A percentile compares a stretch with the other conserved stretches of the same genome.
These are phyloP conservation scores for Lepidonotus clava DNA, from an alignment of 2,888 invertebrate species.

Conservation along the genomic window DNA sequence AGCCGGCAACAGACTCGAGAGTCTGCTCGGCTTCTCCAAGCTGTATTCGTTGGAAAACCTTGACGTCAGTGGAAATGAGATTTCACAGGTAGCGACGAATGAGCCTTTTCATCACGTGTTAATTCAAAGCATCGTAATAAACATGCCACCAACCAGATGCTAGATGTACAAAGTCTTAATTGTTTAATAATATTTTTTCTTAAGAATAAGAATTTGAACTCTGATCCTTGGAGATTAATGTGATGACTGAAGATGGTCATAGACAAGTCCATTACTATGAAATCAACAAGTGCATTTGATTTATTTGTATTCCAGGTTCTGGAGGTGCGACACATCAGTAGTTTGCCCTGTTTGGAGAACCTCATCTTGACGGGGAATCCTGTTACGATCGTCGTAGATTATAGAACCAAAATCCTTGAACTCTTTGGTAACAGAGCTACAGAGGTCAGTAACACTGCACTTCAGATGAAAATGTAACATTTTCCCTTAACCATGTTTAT, in stretches of 20 bases:
- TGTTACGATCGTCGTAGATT: constrained; percentile 92
- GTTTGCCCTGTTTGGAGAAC: constrained; percentile 92
- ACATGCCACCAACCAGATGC: no score
- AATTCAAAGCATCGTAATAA: no score
- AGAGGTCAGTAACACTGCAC: constrained; percentile 84
- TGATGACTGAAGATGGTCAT: not conserved
- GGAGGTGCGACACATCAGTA: constrained; percentile 89
- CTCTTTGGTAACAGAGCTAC: constrained; percentile 91
- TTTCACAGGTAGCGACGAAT: constrained; percentile 88
- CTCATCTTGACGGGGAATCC: constrained; percentile 94
- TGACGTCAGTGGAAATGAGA: constrained; percentile 92
- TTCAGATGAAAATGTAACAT: no score
- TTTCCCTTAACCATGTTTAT: not conserved
- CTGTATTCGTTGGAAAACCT: constrained; percentile 92
- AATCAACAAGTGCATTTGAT: not conserved
- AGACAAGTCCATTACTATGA: not conserved
- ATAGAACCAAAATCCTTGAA: constrained; percentile 93
- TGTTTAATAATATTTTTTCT: no score
- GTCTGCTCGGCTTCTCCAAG: constrained; percentile 83
- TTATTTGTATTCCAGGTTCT: constrained; percentile 68
- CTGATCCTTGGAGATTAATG: no score
- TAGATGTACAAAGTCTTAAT: no score
- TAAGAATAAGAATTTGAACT: no score
- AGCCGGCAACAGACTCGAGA: constrained; percentile 87
- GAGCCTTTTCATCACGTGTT: no score